A percentile compares a stretch with the other conserved stretches of the same genome.
These are phyloP conservation scores for Erebia aethiops DNA, from an alignment of 2,888 invertebrate species.

Conservation along the genomic window DNA sequence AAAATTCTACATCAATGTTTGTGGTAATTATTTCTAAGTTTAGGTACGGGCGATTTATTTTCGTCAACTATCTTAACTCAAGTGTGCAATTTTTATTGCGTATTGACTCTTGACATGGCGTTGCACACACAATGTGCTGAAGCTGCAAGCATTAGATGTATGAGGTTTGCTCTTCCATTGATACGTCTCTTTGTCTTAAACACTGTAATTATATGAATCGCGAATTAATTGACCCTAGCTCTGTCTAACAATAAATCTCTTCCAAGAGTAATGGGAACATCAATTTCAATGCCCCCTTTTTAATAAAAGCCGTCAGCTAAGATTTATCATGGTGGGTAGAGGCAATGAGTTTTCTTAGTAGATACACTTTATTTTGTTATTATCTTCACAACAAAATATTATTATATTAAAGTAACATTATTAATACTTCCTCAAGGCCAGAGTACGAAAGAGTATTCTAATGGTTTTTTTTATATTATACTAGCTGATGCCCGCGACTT, in stretches of 20 bases:
- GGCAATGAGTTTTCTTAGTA: slow-evolving; percentile 45
- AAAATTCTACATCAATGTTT: too few species aligned
- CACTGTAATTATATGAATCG: slow-evolving; percentile 49
- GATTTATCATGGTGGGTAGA: slow-evolving; percentile 50
- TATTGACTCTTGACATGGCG: too few species aligned
- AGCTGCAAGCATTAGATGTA: not conserved
- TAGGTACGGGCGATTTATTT: not conserved
- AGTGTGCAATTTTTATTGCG: too few species aligned
- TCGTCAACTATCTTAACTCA: too few species aligned
- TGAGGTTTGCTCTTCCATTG: not conserved
- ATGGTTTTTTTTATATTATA: too few species aligned
- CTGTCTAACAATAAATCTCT: slow-evolving; percentile 52
- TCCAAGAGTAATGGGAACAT: slow-evolving; percentile 52
- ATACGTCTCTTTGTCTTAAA: slow-evolving; percentile 15
- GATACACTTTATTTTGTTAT: slow-evolving; percentile 3
- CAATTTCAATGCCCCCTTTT: slow-evolving; percentile 54
- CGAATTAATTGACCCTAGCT: slow-evolving; percentile 52
- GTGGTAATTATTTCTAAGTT: too few species aligned
- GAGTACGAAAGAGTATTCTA: too few species aligned
- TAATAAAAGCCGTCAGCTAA: slow-evolving; percentile 48
- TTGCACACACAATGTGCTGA: too few species aligned
- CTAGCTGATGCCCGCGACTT: too few species aligned
- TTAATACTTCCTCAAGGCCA: too few species aligned
- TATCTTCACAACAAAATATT: slow-evolving; percentile 5
- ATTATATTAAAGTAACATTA: not conserved